Evolutionary conservation across 2,797 vertebrate species (phyloP), one percentile per base, ranked within the genome.

Genomic region (Platyrinchus mystaceus): DNA sequence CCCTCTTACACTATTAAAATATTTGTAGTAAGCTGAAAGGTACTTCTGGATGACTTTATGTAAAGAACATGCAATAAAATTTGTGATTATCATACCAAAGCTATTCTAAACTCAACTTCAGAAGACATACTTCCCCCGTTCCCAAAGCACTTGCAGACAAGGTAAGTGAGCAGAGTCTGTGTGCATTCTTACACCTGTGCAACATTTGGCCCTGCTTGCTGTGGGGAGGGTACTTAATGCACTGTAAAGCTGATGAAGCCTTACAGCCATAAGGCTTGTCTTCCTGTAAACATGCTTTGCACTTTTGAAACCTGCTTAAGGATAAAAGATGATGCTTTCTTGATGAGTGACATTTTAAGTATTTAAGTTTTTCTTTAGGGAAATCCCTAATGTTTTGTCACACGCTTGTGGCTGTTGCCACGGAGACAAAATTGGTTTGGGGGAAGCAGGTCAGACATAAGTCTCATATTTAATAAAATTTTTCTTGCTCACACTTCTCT

Each of bases 161-260:
- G 90, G 84, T 86, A 75, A 87, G 81, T 78, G 19, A 58, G 39
- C 7, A 6, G 37, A 46, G 26, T 10, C 7, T 1, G 24, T 26
- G 27, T 50, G 43, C 8, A 3, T 41, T 68, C 71, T 41, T 10
- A 32, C 0, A 0, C 34, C 44, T 17, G 12, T 55, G n/a, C n/a
- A 28, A n/a, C 39, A 30, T 34, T 9, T 56, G 83, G 47, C 60
- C 5, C 4, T 66, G 55, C n/a, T 55, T 23, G 7, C 46, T 2
- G 4, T 9, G 44, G 12, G 26, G 14, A 75, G 15, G 2, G 15
- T 50, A 34, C 32, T 41, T 28, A n/a, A 30, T 22, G 73, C 18
- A 4, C 44, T 17, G 30, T n/a, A 64, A 27, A 37, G 15, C 50
- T 69, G 64, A 32, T 50, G 15, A 36, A 63, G 13, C 18, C 59